phyloP scores from a whole-genome alignment of 2,797 vertebrate genomes.

The Leuciscus waleckii region DNA sequence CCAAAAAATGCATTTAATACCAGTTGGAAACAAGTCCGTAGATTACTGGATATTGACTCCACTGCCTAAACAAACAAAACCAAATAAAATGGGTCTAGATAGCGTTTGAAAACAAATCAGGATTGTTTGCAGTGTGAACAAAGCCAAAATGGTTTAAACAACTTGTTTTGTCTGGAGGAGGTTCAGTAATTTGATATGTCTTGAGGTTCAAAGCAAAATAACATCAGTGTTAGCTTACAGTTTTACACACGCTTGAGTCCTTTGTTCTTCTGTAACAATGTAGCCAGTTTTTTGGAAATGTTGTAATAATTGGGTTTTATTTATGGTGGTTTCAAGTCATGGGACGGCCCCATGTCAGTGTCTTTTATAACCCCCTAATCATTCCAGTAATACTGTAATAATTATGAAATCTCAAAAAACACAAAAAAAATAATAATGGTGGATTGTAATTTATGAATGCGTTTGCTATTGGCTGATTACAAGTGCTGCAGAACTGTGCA shows the following conservation, averaged over 20 bases:
- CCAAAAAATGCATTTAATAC: background rate
- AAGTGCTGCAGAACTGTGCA: constrained; percentile 32
- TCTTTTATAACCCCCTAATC: constrained; percentile 12
- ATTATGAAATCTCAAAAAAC: background rate
- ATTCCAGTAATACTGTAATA: constrained; percentile 6
- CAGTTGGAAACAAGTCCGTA: background rate
- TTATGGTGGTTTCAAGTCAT: background rate
- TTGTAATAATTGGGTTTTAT: background rate
- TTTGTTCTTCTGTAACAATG: constrained; percentile 11
- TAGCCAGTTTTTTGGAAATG: background rate
- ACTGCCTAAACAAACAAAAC: background rate
- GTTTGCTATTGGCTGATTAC: constrained; percentile 35
- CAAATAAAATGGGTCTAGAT: background rate
- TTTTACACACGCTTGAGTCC: constrained; percentile 14
- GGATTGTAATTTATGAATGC: constrained; percentile 18
- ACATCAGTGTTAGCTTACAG: background rate
- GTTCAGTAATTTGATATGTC: background rate
- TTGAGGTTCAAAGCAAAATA: constrained; percentile 2
- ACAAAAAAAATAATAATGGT: background rate
- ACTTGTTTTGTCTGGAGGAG: constrained; percentile 13
- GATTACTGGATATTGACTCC: constrained; percentile 1
- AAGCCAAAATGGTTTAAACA: constrained; percentile 14
- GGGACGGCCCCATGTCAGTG: background rate
- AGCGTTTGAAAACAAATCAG: constrained; percentile 3
- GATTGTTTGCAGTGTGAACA: constrained; percentile 24